phyloP scores from a whole-genome alignment of 2,113 vertebrate genomes.

The Procavia capensis region DNA sequence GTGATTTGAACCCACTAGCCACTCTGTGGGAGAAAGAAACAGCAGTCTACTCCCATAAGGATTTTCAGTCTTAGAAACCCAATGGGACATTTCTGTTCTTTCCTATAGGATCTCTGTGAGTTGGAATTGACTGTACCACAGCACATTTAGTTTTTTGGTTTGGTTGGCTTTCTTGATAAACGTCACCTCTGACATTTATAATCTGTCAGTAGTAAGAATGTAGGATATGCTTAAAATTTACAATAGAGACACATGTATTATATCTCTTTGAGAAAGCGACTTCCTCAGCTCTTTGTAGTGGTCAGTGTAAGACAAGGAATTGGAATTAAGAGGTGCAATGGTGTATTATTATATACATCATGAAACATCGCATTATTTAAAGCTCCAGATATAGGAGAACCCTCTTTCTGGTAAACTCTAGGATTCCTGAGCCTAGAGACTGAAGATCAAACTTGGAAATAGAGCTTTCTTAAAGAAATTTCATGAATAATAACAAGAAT shows the following conservation, averaged over 20 bases:
- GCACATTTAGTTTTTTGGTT: no score
- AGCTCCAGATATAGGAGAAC: not conserved
- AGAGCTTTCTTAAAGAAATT: constrained; percentile 17
- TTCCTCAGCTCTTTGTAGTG: not conserved
- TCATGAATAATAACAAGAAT: constrained; percentile 1
- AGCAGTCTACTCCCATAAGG: no score
- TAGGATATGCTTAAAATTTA: not conserved
- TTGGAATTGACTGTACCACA: no score
- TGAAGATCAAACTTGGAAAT: constrained; percentile 5
- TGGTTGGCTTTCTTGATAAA: not conserved
- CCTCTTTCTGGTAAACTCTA: constrained; percentile 5
- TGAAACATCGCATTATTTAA: constrained; percentile 14
- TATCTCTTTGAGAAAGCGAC: not conserved
- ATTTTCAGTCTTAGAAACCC: no score
- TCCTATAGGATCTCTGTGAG: no score
- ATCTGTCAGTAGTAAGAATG: not conserved
- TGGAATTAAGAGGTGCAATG: not conserved
- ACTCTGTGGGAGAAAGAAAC: no score
- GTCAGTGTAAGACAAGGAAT: not conserved
- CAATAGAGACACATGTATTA: not conserved
- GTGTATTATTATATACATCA: not conserved
- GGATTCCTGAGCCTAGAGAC: not conserved
- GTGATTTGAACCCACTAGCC: no score
- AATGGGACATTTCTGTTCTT: no score
- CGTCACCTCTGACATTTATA: not conserved